phyloP scores from a whole-genome alignment of 2,888 invertebrate genomes.

The Lithophane ornitopus region DNA sequence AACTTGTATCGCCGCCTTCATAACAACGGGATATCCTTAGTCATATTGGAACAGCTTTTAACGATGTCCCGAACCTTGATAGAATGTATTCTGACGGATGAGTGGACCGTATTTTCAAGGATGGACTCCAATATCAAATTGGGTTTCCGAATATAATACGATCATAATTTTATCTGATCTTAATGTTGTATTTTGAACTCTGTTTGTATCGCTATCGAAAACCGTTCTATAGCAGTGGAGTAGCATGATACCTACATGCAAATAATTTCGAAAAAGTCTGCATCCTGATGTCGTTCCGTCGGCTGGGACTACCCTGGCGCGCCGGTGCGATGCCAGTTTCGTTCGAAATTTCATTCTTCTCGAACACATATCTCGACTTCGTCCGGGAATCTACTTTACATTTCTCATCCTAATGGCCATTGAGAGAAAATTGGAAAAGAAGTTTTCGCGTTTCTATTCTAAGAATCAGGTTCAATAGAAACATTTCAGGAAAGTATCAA shows the following conservation, averaged over 20 bases:
- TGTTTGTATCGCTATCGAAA: constrained; percentile 23
- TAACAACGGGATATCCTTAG: constrained; percentile 69
- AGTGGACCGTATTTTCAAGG: constrained; percentile 28
- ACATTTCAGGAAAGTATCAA: constrained; percentile 77
- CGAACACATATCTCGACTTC: constrained; percentile 89
- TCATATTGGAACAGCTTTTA: constrained; percentile 70
- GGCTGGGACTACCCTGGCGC: constrained; percentile 68
- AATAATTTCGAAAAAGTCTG: constrained; percentile 75
- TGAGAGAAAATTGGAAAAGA: constrained; percentile 90
- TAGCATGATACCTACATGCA: constrained; percentile 75
- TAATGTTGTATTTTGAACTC: neutral
- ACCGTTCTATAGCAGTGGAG: constrained; percentile 50
- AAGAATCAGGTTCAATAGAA: constrained; percentile 75
- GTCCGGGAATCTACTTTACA: constrained; percentile 89
- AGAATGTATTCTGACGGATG: constrained; percentile 21
- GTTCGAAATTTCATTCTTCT: constrained; percentile 89
- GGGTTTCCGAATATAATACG: constrained; percentile 25
- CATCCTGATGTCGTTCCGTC: constrained; percentile 73
- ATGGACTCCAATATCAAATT: constrained; percentile 26
- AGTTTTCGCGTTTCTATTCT: constrained; percentile 85
- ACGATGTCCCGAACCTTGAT: constrained; percentile 51
- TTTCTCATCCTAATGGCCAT: constrained; percentile 91
- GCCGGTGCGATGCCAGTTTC: constrained; percentile 80
- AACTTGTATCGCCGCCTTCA: constrained; percentile 73
- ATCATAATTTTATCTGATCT: constrained; percentile 22